Conservation (phyloP, 2,113 vertebrate genomes). For the Fukomys damarensis region DNA sequence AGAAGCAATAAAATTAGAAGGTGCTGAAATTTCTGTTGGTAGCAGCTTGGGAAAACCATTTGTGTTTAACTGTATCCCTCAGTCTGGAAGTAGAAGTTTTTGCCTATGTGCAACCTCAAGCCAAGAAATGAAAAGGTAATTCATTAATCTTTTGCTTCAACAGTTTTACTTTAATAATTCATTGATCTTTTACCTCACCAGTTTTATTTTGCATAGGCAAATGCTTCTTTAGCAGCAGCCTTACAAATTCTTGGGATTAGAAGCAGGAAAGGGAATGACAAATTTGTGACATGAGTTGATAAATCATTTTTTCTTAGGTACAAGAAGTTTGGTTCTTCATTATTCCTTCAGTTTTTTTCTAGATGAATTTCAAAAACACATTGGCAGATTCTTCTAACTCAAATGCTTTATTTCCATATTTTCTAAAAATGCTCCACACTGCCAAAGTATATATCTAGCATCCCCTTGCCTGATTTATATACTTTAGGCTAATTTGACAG, state of each 20-base stretch:
- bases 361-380: background rate
- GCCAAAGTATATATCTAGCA: background rate
- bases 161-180: slow-evolving; percentile 63
- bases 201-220: background rate
- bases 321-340: background rate
- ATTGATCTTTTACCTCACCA: slow-evolving; percentile 37
- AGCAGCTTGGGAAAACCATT: slow-evolving; percentile 93
- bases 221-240: background rate
- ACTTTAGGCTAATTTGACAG: background rate
- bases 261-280: background rate
- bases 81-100: slow-evolving; percentile 87
- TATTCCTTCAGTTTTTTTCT: background rate
- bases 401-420: background rate
- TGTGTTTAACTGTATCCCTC: slow-evolving; percentile 92
- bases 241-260: background rate
- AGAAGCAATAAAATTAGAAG: slow-evolving; percentile 90
- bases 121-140: slow-evolving; percentile 95
- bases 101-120: slow-evolving; percentile 93
- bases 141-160: slow-evolving; percentile 37
- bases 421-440: background rate
- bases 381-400: background rate
- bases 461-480: background rate
- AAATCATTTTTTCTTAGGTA: background rate
- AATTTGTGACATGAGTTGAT: background rate
- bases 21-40: slow-evolving; percentile 90